Evolutionary conservation across 2,888 invertebrate genomes (phyloP), one percentile per base, ranked within the genome.

Genomic region (Drosophila stalkeri): DNA sequence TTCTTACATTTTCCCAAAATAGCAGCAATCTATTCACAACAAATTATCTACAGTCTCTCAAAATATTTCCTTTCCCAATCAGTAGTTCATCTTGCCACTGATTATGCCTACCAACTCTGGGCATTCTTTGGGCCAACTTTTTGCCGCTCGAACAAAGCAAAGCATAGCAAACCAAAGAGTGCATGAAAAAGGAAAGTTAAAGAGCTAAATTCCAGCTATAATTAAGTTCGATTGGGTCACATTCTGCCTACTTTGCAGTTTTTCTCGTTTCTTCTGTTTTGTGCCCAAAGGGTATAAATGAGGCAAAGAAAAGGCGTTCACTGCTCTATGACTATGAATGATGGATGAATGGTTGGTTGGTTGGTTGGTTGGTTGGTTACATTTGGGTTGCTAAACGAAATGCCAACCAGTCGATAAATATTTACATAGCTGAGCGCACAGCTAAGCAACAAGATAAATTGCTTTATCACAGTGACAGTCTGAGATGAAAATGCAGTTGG

Each of bases 381-480:
- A 65, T 64, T 66, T 59, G 65, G 56, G 56, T 78, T n/a, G 66
- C 64, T 62, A 67, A 74, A 59, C 68, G 27, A 64, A 61, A 73
- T 76, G 77, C 71, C 57, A 66, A 51, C 39, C 55, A 86, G 67
- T 80, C 82, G 57, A 89, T 89, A 78, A 77, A 84, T 81, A 72
- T 33, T 35, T 81, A 75, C 82, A 87, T 77, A 78, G 68, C 56
- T 70, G 57, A 72, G 69, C 75, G 59, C 44, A 60, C 44, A 64
- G 67, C 57, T 18, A 44, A 62, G 41, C 49, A 64, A 65, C 41
- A 70, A 60, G 75, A 72, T 66, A 43, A 72, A 82, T 75, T 63
- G 46, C 49, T 37, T 47, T 41, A 44, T 23, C 41, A 47, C 41
- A 47, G 31, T 41, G 41, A 60, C 12, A 52, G 20, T 39, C 3